These are phyloP conservation scores for Mesocricetus auratus DNA, from an alignment of 2,113 vertebrate genomes.

Conservation along the genomic window DNA sequence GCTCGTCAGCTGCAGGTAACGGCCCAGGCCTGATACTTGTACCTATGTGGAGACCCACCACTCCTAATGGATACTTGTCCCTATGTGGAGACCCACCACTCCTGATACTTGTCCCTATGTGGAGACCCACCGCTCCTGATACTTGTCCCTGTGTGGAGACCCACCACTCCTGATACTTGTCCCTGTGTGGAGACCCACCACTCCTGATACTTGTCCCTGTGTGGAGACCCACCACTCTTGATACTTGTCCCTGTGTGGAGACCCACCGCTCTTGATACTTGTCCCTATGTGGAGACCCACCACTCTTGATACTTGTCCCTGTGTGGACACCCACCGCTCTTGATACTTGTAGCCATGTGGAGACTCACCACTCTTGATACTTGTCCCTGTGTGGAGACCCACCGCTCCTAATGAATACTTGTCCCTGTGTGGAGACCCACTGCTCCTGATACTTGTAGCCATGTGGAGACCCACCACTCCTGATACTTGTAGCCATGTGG, in stretches of 20 bases:
- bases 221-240: not conserved
- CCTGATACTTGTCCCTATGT: not conserved
- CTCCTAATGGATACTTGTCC: not conserved
- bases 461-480: not conserved
- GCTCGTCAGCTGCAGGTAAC: slow-evolving; percentile 91
- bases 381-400: not conserved
- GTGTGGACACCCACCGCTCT: not conserved
- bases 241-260: not conserved
- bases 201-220: not conserved
- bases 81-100: not conserved
- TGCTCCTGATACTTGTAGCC: not conserved
- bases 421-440: not conserved
- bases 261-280: not conserved
- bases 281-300: not conserved
- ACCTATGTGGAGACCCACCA: not conserved
- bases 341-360: not conserved
- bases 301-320: not conserved
- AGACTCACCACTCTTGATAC: not conserved
- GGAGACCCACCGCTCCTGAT: not conserved
- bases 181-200: not conserved
- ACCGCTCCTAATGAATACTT: no score
- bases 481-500: no score
- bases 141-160: not conserved
- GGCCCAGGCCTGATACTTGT: slow-evolving; percentile 63
- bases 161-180: not conserved